A percentile compares a stretch with the other conserved stretches of the same genome.
phyloP scores from a whole-genome alignment of 2,797 vertebrate species.

The Crenuchus spilurus region DNA sequence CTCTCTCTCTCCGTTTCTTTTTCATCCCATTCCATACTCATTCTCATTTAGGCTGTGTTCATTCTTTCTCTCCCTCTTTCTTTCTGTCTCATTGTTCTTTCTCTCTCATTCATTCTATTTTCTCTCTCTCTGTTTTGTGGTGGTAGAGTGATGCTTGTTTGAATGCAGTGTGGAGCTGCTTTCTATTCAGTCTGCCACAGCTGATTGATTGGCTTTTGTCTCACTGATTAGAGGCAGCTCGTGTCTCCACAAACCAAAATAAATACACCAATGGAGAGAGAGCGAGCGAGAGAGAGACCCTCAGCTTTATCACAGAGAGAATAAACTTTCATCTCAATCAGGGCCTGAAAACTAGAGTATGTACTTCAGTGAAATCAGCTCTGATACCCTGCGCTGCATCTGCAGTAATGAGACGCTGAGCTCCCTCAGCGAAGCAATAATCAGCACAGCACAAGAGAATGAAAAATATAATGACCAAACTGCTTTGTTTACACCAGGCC shows the following conservation, averaged over 20 bases:
- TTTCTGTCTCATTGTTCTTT: too few relatives aligned
- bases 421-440: conserved; percentile 5
- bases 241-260: conserved; percentile 28
- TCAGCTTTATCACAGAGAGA: conserved; percentile 45
- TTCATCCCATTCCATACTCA: not conserved
- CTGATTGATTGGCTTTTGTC: conserved; percentile 64
- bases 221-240: conserved; percentile 59
- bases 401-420: conserved; percentile 1
- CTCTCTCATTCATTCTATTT: too few relatives aligned
- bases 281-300: conserved; percentile 31
- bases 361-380: conserved; percentile 19
- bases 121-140: not conserved
- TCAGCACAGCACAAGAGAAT: conserved; percentile 1
- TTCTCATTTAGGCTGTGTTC: conserved; percentile 35
- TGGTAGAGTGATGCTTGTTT: conserved; percentile 17
- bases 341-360: conserved; percentile 25
- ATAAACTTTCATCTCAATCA: conserved; percentile 60
- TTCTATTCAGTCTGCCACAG: conserved; percentile 46
- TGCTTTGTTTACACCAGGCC: not conserved
- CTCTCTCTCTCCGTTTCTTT: not conserved
- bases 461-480: conserved; percentile 1
- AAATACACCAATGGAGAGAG: conserved; percentile 41
- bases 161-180: conserved; percentile 45
- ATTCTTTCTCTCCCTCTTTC: not conserved
- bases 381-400: not conserved